Percentiles rank a stretch among this genome's conserved stretches.
These are phyloP conservation scores for Octomys mimax DNA, from an alignment of 2,797 vertebrate genomes.

Conservation along the genomic window DNA sequence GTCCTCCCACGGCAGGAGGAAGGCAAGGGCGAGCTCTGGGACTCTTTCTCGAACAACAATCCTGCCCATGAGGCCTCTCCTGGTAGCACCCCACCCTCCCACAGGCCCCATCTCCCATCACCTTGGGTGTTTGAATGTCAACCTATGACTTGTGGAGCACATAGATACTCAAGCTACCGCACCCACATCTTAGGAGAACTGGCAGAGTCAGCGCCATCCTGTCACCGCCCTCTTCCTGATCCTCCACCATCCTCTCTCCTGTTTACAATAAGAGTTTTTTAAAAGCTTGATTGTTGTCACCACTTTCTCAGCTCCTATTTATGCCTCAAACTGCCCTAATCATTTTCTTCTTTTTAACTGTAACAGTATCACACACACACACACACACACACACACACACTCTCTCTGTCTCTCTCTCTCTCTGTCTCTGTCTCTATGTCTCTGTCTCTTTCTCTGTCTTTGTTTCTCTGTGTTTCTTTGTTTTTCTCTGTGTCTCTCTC, in stretches of 20 bases:
- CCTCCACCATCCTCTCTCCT: not conserved
- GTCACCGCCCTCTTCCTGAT: not conserved
- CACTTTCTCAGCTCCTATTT: not conserved
- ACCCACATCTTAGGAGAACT: not conserved
- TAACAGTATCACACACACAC: no score
- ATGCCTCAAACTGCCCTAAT: not conserved
- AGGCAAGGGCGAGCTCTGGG: not conserved
- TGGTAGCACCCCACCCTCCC: no score
- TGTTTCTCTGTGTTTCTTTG: no score
- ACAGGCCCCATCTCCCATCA: not conserved
- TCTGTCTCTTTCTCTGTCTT: no score
- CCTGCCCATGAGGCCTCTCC: not conserved
- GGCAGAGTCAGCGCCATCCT: not conserved
- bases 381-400: no score
- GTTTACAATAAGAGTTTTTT: not conserved
- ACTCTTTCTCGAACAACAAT: not conserved
- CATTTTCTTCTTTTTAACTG: slow-evolving; percentile 19
- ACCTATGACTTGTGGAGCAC: no score
- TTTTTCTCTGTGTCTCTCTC: no score
- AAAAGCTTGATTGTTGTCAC: not conserved
- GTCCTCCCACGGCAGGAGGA: not conserved
- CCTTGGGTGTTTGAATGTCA: not conserved
- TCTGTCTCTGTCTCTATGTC: no score
- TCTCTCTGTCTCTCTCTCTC: no score
- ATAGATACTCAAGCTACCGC: not conserved